Conservation (phyloP, 1,140 invertebrate genomes). For the Calliphora vicina region DNA sequence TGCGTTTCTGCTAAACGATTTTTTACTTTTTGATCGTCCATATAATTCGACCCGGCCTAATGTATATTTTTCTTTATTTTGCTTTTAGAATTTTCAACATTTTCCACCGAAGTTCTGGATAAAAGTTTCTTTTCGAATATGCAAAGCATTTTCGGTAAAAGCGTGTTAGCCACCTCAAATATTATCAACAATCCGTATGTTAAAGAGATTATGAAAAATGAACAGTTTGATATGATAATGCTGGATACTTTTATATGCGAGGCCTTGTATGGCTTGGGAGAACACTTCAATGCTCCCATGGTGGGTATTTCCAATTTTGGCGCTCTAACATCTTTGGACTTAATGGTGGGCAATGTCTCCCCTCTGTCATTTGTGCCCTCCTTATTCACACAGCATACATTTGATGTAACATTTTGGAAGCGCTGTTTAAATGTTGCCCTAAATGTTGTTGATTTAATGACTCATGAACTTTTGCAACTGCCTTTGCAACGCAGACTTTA, state of each 20-base stretch:
- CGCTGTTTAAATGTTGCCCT: slow-evolving; percentile 61
- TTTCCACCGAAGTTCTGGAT: background rate
- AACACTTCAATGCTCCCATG: slow-evolving; percentile 56
- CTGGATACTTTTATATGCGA: slow-evolving; percentile 50
- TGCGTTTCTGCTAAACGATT: no score
- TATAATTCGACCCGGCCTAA: no score
- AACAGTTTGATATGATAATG: slow-evolving; percentile 56
- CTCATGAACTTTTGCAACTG: slow-evolving; percentile 40
- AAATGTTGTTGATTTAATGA: slow-evolving; percentile 41
- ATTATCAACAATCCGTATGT: slow-evolving; percentile 39
- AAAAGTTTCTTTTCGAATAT: background rate
- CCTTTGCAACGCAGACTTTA: slow-evolving; percentile 58
- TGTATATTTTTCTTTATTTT: background rate
- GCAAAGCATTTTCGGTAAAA: slow-evolving; percentile 24
- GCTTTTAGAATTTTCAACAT: background rate
- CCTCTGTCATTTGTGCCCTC: slow-evolving; percentile 59
- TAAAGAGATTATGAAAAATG: slow-evolving; percentile 44
- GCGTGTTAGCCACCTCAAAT: slow-evolving; percentile 23
- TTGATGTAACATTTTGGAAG: slow-evolving; percentile 63
- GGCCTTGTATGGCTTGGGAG: slow-evolving; percentile 46
- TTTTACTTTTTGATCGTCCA: no score
- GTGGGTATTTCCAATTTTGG: slow-evolving; percentile 54
- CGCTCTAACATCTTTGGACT: slow-evolving; percentile 45
- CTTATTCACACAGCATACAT: slow-evolving; percentile 51
- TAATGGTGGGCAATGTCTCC: slow-evolving; percentile 49